Base-by-base conservation (phyloP, 2,888 invertebrate genomes). In the Drosophila anceps region DNA sequence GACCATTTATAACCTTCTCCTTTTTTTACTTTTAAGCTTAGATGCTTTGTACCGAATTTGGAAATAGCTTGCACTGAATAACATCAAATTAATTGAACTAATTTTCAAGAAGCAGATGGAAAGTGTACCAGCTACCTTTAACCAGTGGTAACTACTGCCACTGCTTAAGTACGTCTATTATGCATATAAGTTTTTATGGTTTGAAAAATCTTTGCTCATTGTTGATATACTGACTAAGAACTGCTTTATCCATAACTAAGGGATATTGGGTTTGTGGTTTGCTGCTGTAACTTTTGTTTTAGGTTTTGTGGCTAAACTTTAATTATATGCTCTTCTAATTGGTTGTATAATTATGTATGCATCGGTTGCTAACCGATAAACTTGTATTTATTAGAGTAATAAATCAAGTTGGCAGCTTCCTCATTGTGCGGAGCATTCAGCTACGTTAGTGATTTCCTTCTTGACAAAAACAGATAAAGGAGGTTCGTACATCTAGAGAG, bases 361-460 rank as follows among this genome's bases (percentile, higher is more conserved):
- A 75, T 82, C 76, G 79, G 80, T 85, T 84, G 81, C 81, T 75
- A 57, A 74, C 84, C 90, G 91, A 90, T 91, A 90, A 85, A 87
- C 88, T 88, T 80, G 84, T 88, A 88, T 87, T 90, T 90, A 90
- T 90, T 90, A 88, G 73, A 77, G 81, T 73, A 75, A 85, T 88
- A 84, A 87, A 84, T 90, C 85, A 87, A 81, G 87, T 77, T 82
- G 80, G 72, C 65, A 61, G 39, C 57, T 27, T 43, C 69, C 54
- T 54, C 57, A 66, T 72, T 75, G 55, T 27, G 43, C 18, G 13
- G 1, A 39, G 37, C 37, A 54, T 39, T 55, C 18, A 18, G 41
- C 27, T 20, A 35, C 29, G 15, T 35, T 27, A 37, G 35, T 44
- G 29, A 33, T 27, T 44, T 18, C 31, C 31, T 29, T 35, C 20